Evolutionary conservation across 2,888 invertebrate genomes (phyloP), one percentile per base, ranked within the genome.

Genomic region (Apeira syringaria): DNA sequence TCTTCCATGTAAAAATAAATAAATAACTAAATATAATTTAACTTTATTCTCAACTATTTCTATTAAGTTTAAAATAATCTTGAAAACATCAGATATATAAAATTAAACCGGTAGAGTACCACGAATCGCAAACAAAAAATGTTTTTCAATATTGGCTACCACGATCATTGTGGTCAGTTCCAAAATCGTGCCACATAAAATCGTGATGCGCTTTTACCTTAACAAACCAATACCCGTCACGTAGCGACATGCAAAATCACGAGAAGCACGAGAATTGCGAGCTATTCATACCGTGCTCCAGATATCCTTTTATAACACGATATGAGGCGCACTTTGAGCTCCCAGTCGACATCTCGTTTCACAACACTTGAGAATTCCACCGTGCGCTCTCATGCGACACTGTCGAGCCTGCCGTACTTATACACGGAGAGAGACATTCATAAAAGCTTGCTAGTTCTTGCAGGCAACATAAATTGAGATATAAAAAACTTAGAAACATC

Each of bases 241-340:
- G 31, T 24, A 38, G 22, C 28, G 20, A 18, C 9, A 30, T 18
- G 29, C n/a, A 30, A 37, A 31, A 25, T 38, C 32, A 41, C 22
- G 29, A 24, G 22, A 29, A 27, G 0, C 17, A 8, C 15, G 17
- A 30, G 29, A 31, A 13, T 5, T 5, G 33, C 24, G 33, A 25
- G 32, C 35, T 38, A 41, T 59, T 53, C 39, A 52, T 33, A 47
- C 41, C 38, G n/a, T 40, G 47, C 24, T 47, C 60, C 24, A 53
- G 42, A 52, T 51, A 47, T 51, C 39, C 51, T 48, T 53, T 41
- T 42, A 40, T 40, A 42, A 28, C 26, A 34, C 40, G 39, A 25
- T 28, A 47, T 22, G 12, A 27, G 30, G 8, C 46, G 25, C 18
- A 12, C 15, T 29, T 39, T 27, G 31, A 36, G 27, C n/a, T 2